phyloP scores from a whole-genome alignment of 2,797 vertebrate species.

The Lycodopsis pacificus region DNA sequence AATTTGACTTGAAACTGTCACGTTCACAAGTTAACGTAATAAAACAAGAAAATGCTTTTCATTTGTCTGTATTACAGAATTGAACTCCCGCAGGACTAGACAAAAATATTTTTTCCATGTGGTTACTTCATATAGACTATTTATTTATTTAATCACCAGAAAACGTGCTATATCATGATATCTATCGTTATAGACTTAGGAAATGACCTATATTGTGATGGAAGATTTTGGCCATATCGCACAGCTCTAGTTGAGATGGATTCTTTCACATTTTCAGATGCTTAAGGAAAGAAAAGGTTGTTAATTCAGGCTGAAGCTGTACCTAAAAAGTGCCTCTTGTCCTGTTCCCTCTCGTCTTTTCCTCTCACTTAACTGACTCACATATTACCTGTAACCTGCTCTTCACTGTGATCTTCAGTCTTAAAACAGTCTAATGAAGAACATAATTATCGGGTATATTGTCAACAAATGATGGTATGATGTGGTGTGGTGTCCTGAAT shows the following conservation, averaged over 20 bases:
- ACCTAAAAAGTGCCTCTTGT: constrained; percentile 7
- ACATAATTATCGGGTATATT: not conserved
- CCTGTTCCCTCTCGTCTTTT: not conserved
- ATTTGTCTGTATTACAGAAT: not conserved
- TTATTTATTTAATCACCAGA: not conserved
- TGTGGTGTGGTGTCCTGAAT: not conserved
- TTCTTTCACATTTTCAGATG: not conserved
- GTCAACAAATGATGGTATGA: not conserved
- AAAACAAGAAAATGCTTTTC: no score
- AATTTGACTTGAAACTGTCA: no score
- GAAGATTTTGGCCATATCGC: no score
- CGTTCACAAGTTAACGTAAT: no score
- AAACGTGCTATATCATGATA: not conserved
- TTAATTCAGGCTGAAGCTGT: not conserved
- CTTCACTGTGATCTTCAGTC: not conserved
- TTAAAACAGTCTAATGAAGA: not conserved
- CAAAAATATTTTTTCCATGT: not conserved
- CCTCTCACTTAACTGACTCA: constrained; percentile 53
- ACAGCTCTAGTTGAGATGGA: not conserved
- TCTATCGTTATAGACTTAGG: not conserved
- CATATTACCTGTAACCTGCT: constrained; percentile 26
- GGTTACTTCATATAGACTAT: not conserved
- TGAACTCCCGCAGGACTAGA: not conserved
- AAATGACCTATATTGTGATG: no score
- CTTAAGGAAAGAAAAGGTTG: not conserved